A percentile compares a stretch with the other conserved stretches of the same genome.
phyloP scores from a whole-genome alignment of 2,797 vertebrate genomes.

The Falco columbarius region DNA sequence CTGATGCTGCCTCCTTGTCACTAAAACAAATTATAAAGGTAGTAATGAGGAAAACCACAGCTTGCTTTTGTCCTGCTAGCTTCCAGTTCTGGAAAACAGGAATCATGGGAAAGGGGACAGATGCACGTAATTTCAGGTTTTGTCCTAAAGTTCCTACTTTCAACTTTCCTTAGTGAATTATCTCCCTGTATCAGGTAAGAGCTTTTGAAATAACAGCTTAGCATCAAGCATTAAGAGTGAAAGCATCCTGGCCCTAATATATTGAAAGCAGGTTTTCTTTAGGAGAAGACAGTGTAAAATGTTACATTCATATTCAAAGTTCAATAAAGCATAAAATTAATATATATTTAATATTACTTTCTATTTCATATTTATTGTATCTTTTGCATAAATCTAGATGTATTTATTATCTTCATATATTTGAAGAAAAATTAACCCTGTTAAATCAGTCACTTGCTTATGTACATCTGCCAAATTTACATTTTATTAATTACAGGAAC shows the following conservation, averaged over 20 bases:
- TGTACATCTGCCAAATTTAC: neutral
- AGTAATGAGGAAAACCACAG: neutral
- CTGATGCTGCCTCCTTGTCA: neutral
- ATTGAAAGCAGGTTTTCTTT: neutral
- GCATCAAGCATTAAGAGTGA: neutral
- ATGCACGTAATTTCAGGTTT: neutral
- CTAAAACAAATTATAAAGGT: neutral
- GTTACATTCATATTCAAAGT: neutral
- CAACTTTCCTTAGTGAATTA: neutral
- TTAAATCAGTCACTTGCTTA: neutral
- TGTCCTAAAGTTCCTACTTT: neutral
- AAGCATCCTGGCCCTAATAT: neutral
- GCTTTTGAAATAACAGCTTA: neutral
- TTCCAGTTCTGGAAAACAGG: neutral
- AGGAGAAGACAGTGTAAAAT: neutral
- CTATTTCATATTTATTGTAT: neutral
- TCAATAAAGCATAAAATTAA: neutral
- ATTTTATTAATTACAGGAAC: neutral
- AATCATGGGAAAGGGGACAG: neutral
- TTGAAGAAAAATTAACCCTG: neutral
- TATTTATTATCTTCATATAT: neutral
- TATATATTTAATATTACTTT: neutral
- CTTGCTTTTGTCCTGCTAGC: neutral
- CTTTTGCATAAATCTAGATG: neutral
- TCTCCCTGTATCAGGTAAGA: neutral